Evolutionary conservation across 2,888 invertebrate species (phyloP).

Genomic region (Scaeva pyrastri): DNA sequence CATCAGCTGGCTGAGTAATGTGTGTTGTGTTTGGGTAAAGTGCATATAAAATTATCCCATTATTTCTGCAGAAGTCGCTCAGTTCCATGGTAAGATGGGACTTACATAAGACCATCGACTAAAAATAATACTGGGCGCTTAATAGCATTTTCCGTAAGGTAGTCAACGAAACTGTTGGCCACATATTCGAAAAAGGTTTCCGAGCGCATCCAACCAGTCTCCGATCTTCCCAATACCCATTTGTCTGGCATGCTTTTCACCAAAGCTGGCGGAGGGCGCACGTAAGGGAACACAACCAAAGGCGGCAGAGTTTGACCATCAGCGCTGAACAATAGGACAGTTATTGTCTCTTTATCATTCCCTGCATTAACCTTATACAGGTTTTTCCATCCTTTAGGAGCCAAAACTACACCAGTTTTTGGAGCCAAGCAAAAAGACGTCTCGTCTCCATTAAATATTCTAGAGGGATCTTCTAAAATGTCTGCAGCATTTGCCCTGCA

Average conservation of each 20-base stretch:
- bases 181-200: too few species aligned
- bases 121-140: slow-evolving; percentile 59
- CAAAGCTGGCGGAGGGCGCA: slow-evolving; percentile 24
- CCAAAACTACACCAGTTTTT: background rate
- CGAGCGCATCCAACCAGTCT: too few species aligned
- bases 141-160: too few species aligned
- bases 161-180: too few species aligned
- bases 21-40: too few species aligned
- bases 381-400: slow-evolving; percentile 15
- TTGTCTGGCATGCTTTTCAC: slow-evolving; percentile 57
- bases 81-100: slow-evolving; percentile 72
- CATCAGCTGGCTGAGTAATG: too few species aligned
- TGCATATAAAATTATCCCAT: too few species aligned
- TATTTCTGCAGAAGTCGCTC: too few species aligned
- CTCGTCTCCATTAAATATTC: background rate
- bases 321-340: slow-evolving; percentile 42
- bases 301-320: slow-evolving; percentile 28
- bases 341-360: slow-evolving; percentile 27
- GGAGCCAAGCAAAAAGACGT: background rate
- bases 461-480: slow-evolving; percentile 13
- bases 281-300: slow-evolving; percentile 2
- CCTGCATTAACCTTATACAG: slow-evolving; percentile 28
- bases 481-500: background rate
- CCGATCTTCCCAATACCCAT: too few species aligned
- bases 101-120: slow-evolving; percentile 69